phyloP scores from a whole-genome alignment of 2,888 invertebrate genomes.

The Dryomyza anilis region DNA sequence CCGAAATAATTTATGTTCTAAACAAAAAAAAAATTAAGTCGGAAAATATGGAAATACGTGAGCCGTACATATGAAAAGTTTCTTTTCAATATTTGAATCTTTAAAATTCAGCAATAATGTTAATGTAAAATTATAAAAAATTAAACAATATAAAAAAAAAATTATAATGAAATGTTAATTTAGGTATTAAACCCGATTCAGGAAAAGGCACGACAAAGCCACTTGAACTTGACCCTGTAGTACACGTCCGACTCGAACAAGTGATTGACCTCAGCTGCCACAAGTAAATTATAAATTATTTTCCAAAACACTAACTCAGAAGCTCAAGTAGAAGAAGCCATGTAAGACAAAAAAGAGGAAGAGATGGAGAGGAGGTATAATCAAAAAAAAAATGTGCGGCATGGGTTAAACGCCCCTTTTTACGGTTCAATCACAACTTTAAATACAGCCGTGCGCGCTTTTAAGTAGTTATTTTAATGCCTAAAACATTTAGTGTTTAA shows the following conservation, averaged over 20 bases:
- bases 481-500: background rate
- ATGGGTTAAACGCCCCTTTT: slow-evolving; percentile 16
- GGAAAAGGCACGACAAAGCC: too few relatives aligned
- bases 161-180: too few relatives aligned
- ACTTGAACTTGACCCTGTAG: background rate
- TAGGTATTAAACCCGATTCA: too few relatives aligned
- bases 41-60: too few relatives aligned
- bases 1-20: too few relatives aligned
- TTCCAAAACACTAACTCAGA: too few relatives aligned
- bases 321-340: background rate
- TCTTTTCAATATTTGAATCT: too few relatives aligned
- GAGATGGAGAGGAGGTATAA: background rate
- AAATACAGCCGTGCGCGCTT: slow-evolving; percentile 8
- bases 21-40: too few relatives aligned
- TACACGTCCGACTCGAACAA: background rate
- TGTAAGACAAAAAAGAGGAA: background rate
- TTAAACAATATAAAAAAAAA: background rate
- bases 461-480: slow-evolving; percentile 2
- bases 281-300: too few relatives aligned
- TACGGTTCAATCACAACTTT: slow-evolving; percentile 26
- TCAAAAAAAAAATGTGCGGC: background rate
- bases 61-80: too few relatives aligned
- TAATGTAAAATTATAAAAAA: too few relatives aligned
- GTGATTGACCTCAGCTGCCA: slow-evolving; percentile 15
- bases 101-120: too few relatives aligned